Evolutionary conservation across 2,797 vertebrate genomes (phyloP).

Genomic region (Xerus rutilus): DNA sequence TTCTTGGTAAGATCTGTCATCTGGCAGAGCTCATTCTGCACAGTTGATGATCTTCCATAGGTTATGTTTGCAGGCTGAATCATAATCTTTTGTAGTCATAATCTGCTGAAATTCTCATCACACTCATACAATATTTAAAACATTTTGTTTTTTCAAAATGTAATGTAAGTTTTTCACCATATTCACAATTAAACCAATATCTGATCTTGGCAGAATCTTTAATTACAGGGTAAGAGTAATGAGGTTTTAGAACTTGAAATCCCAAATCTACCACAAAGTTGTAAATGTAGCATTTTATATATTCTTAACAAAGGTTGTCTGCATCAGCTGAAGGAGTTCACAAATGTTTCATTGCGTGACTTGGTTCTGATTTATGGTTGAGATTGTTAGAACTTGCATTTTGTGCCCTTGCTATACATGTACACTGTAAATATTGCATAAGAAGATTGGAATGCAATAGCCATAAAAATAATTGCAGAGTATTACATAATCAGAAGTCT

Average conservation of each 20-base stretch:
- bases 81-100: conserved; percentile 84
- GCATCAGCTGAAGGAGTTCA: conserved; percentile 80
- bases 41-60: conserved; percentile 88
- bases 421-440: conserved; percentile 94
- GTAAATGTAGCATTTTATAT: conserved; percentile 53
- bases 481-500: conserved; percentile 89
- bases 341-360: conserved; percentile 90
- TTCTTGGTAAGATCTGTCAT: conserved; percentile 86
- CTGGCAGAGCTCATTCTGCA: conserved; percentile 85
- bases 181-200: conserved; percentile 68
- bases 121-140: conserved; percentile 82
- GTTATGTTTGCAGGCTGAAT: conserved; percentile 88
- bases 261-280: conserved; percentile 51
- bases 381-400: conserved; percentile 88
- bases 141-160: conserved; percentile 77
- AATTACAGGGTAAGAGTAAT: conserved; percentile 37
- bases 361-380: conserved; percentile 85
- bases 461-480: conserved; percentile 97
- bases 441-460: conserved; percentile 95
- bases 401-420: conserved; percentile 88
- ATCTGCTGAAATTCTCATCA: conserved; percentile 85
- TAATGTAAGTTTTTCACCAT: conserved; percentile 9
- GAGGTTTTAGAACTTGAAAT: conserved; percentile 72
- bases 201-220: conserved; percentile 58
- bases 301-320: conserved; percentile 74